phyloP scores from a whole-genome alignment of 1,140 invertebrate species.

The Drosophila guanche region DNA sequence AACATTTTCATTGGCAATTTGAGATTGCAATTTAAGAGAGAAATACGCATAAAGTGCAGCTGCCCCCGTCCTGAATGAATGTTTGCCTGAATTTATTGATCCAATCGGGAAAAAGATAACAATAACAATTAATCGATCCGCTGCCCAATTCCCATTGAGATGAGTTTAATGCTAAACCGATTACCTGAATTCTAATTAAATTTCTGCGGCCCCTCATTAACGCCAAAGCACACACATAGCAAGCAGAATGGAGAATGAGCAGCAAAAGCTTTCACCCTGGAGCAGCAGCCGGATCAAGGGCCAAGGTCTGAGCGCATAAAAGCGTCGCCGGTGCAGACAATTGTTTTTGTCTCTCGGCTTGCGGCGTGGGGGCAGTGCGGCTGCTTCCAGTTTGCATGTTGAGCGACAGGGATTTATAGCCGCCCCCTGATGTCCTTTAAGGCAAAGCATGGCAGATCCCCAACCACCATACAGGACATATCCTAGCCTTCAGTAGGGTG shows the following conservation, averaged over 20 bases:
- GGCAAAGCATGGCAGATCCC: constrained; percentile 17
- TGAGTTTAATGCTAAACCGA: constrained; percentile 49
- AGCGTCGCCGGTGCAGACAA: constrained; percentile 41
- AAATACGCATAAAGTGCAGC: constrained; percentile 10
- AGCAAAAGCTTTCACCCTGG: too few species aligned
- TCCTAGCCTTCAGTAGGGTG: not conserved
- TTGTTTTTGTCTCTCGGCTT: constrained; percentile 1
- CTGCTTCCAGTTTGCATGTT: constrained; percentile 54
- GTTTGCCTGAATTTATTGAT: constrained; percentile 14
- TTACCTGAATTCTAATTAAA: constrained; percentile 71
- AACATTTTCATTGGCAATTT: constrained; percentile 40
- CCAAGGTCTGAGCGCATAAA: constrained; percentile 29
- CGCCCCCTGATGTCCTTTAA: constrained; percentile 16
- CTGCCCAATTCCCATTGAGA: not conserved
- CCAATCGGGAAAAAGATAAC: not conserved
- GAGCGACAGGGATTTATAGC: constrained; percentile 78
- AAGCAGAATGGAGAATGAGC: not conserved
- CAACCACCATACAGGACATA: constrained; percentile 2
- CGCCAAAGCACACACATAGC: constrained; percentile 18
- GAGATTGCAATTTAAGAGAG: not conserved
- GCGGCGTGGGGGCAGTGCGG: not conserved
- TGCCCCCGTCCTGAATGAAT: constrained; percentile 18
- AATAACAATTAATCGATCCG: constrained; percentile 9
- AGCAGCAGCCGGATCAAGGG: not conserved
- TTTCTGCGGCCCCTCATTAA: constrained; percentile 61